Evolutionary conservation across 2,113 vertebrate species (phyloP).

Genomic region (Chloroceryle aenea): DNA sequence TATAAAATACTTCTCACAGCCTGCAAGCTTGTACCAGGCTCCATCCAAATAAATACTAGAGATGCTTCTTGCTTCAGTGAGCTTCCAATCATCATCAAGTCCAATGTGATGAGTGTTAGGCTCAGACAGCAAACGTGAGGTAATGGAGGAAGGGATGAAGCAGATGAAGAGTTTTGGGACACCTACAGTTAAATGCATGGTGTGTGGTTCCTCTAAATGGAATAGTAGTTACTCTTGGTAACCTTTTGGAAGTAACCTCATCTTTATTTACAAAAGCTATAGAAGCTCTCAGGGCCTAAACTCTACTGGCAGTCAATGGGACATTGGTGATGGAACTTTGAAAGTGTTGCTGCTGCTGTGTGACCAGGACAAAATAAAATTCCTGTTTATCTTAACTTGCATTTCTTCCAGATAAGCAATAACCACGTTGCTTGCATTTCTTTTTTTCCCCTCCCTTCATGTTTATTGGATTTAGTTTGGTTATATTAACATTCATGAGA

Average conservation of each 20-base stretch:
- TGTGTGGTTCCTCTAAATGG: neutral
- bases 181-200: neutral
- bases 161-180: neutral
- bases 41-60: neutral
- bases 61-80: neutral
- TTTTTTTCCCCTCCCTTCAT: neutral
- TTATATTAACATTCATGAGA: constrained; percentile 49
- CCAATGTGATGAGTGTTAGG: accelerated
- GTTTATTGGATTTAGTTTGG: constrained; percentile 13
- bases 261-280: constrained; percentile 15
- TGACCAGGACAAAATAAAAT: neutral
- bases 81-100: neutral
- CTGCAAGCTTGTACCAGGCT: neutral
- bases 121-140: accelerated
- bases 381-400: neutral
- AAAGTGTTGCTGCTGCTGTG: neutral
- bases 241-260: neutral
- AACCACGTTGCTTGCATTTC: neutral
- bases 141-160: neutral
- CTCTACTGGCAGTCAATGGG: neutral
- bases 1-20: neutral
- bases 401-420: constrained; percentile 27
- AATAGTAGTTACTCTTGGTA: neutral
- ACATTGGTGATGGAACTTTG: neutral
- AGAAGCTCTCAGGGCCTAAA: neutral